Conservation (phyloP, 2,113 vertebrate species). For the Alaudala cheleensis region DNA sequence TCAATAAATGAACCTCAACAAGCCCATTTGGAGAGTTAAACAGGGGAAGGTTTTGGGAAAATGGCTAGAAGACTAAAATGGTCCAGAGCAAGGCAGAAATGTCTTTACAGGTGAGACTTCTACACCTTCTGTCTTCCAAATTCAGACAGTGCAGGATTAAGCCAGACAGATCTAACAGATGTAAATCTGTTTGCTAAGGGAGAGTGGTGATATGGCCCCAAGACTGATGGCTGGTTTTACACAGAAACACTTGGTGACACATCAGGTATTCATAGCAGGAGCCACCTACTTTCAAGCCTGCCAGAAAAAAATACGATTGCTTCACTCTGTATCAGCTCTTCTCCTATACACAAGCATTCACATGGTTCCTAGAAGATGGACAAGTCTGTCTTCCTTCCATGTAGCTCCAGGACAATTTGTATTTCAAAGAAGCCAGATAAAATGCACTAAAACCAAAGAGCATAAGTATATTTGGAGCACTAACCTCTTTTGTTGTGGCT, state of each 20-base stretch:
- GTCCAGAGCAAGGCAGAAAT: background rate
- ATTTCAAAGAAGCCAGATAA: background rate
- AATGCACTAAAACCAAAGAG: background rate
- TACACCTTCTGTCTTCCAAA: background rate
- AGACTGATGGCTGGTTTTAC: background rate
- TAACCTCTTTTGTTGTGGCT: background rate
- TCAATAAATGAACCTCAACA: background rate
- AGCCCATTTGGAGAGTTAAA: background rate
- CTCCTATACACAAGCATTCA: background rate
- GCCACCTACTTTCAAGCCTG: background rate
- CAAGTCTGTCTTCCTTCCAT: background rate
- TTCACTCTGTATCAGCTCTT: background rate
- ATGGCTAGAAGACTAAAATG: background rate
- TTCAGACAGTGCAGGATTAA: background rate
- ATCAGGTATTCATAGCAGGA: background rate
- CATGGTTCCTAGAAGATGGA: background rate
- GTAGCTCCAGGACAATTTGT: background rate
- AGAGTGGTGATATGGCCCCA: background rate
- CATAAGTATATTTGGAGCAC: background rate
- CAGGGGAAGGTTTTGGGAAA: background rate
- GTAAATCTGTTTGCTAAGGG: background rate
- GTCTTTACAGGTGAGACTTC: background rate
- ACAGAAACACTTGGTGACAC: background rate
- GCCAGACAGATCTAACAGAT: background rate
- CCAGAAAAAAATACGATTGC: background rate